Base-by-base conservation (phyloP, 2,888 invertebrate genomes). In the Ceratothoa steindachneri region DNA sequence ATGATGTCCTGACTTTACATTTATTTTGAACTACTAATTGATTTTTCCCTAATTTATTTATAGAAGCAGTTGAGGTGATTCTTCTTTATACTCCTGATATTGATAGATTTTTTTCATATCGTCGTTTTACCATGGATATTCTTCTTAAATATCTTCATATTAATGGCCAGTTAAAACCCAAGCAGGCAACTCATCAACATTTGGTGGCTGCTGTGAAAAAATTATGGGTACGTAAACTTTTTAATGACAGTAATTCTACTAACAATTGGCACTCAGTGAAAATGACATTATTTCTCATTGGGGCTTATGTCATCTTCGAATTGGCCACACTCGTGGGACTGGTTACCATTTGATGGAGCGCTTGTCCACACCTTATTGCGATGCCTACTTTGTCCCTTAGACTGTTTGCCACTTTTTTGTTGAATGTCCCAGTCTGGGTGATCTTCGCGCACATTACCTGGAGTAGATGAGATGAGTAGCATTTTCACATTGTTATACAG, bases 81-180 rank as follows among this genome's bases (percentile, higher is more conserved):
- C 27, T 60, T 12, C n/a, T 60, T 24, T 60, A 22, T 24, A 60
- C 60, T 60, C n/a, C 60, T 24, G 60, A 60, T 24, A 24, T 60
- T n/a, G 60, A 60, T 22, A n/a, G 60, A 7, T 60, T 60, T 24
- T 60, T 60, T 24, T 60, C 60, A 22, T 60, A 60, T 60, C 60
- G 60, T 60, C 60, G 60, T 3, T 22, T 60, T 12, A 60, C 60
- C 1, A 60, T n/a, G 12, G 12, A 60, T 2, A 1, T 4, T 24
- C 27, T 60, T n/a, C n/a, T 24, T 60, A n/a, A 60, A 3, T 60
- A 60, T 60, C 27, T 60, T 41, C 41, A 41, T 15, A 9, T 41
- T 5, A 41, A 41, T 41, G 7, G 15, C 15, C 41, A 41, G 15
- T 9, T 15, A 41, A 41, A 9, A 9, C 7, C 5, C 7, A 15